These are phyloP conservation scores for Magallana gigas DNA, from an alignment of 1,140 invertebrate species.

Conservation along the genomic window DNA sequence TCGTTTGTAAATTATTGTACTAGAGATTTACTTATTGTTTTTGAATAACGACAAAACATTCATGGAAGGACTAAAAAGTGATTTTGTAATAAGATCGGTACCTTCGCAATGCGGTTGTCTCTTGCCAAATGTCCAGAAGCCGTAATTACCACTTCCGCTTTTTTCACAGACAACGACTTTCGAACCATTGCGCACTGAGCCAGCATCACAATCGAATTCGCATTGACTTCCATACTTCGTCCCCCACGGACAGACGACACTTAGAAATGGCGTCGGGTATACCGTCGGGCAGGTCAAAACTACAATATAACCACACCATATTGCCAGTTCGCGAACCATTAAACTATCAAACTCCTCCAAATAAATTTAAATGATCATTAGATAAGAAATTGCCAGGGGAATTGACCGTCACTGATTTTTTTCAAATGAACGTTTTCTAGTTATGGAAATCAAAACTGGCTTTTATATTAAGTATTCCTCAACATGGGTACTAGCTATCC, in stretches of 20 bases:
- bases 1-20: too few species aligned
- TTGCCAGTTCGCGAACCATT: neutral
- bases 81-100: neutral
- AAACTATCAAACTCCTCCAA: too few species aligned
- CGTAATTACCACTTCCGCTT: slow-evolving; percentile 10
- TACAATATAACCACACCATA: neutral
- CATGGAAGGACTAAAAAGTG: neutral
- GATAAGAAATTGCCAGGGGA: too few species aligned
- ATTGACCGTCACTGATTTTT: too few species aligned
- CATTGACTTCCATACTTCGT: slow-evolving; percentile 37
- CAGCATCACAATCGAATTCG: slow-evolving; percentile 38
- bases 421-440: too few species aligned
- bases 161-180: slow-evolving; percentile 19
- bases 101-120: slow-evolving; percentile 46
- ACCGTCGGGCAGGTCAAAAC: slow-evolving; percentile 39
- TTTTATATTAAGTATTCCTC: too few species aligned
- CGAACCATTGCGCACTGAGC: slow-evolving; percentile 34
- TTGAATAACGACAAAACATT: neutral
- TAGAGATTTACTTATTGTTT: neutral
- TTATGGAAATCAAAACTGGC: too few species aligned
- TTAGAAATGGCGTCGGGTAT: slow-evolving; percentile 20
- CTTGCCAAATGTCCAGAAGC: slow-evolving; percentile 25
- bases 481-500: neutral
- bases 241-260: slow-evolving; percentile 39
- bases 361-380: too few species aligned